Conservation (phyloP, 2,888 invertebrate genomes). For the Torymus texanus region DNA sequence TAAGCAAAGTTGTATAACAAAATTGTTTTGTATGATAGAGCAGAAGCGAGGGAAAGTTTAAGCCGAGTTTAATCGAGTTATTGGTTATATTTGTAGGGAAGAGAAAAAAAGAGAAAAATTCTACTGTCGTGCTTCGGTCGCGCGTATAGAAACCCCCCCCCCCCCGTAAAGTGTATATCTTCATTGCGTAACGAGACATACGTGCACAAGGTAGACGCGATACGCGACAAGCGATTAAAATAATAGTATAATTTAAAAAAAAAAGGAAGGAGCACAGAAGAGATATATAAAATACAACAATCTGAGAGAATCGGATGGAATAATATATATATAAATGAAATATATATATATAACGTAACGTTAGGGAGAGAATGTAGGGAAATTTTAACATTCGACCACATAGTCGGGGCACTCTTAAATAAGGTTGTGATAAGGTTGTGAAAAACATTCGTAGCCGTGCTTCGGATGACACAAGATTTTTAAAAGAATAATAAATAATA, state of each 20-base stretch:
- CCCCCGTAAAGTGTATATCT: slow-evolving; percentile 13
- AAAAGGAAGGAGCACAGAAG: not conserved
- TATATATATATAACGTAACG: not conserved
- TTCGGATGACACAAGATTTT: slow-evolving; percentile 70
- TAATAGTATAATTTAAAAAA: not conserved
- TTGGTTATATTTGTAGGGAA: too few relatives aligned
- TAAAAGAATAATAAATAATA: slow-evolving; percentile 54
- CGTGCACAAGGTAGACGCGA: slow-evolving; percentile 5
- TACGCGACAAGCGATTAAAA: not conserved
- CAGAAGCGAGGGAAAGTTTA: too few relatives aligned
- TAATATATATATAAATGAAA: not conserved
- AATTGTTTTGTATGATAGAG: too few relatives aligned
- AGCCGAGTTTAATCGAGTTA: too few relatives aligned
- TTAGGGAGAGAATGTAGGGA: slow-evolving; percentile 14
- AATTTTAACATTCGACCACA: slow-evolving; percentile 61
- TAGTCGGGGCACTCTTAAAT: slow-evolving; percentile 70
- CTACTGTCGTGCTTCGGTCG: not conserved
- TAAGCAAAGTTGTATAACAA: too few relatives aligned
- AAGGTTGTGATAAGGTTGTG: slow-evolving; percentile 76
- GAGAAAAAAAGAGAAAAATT: slow-evolving; percentile 1
- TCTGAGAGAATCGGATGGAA: not conserved
- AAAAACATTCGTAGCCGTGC: slow-evolving; percentile 71
- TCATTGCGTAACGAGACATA: not conserved
- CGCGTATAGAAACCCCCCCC: slow-evolving; percentile 3
- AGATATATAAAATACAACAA: slow-evolving; percentile 4